Percentiles rank a stretch among this genome's conserved stretches.
These are phyloP conservation scores for Podotricha telesiphe DNA, from an alignment of 2,888 invertebrate genomes.

Conservation along the genomic window DNA sequence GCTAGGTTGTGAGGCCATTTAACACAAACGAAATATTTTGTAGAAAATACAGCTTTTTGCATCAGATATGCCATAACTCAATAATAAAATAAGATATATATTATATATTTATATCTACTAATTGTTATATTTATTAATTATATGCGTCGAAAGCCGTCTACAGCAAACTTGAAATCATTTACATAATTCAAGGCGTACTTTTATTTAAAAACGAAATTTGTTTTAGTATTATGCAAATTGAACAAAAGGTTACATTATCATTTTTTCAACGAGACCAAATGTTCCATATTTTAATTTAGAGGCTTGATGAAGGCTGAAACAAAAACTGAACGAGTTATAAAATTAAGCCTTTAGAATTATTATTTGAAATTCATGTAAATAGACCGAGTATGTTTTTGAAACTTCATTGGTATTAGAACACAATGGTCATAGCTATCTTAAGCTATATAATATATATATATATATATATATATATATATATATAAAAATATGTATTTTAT, in stretches of 20 bases:
- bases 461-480: no score
- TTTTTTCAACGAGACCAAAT: slow-evolving; percentile 26
- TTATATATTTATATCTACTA: background rate
- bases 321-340: slow-evolving; percentile 18
- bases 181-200: slow-evolving; percentile 43
- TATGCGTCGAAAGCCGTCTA: slow-evolving; percentile 29
- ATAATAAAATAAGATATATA: background rate
- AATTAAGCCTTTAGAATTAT: slow-evolving; percentile 8
- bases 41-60: no score
- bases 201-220: slow-evolving; percentile 44
- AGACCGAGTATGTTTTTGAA: background rate
- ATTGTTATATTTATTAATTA: slow-evolving; percentile 24
- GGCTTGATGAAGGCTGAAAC: slow-evolving; percentile 28
- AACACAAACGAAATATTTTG: no score
- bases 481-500: no score
- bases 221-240: slow-evolving; percentile 46
- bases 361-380: slow-evolving; percentile 18
- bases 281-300: slow-evolving; percentile 34
- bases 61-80: no score
- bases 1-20: no score
- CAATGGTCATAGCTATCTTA: background rate
- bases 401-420: background rate
- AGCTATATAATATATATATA: no score
- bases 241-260: slow-evolving; percentile 42
- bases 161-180: slow-evolving; percentile 42